Evolutionary conservation across 2,888 invertebrate genomes (phyloP).

Genomic region (Pristionchus mayeri): DNA sequence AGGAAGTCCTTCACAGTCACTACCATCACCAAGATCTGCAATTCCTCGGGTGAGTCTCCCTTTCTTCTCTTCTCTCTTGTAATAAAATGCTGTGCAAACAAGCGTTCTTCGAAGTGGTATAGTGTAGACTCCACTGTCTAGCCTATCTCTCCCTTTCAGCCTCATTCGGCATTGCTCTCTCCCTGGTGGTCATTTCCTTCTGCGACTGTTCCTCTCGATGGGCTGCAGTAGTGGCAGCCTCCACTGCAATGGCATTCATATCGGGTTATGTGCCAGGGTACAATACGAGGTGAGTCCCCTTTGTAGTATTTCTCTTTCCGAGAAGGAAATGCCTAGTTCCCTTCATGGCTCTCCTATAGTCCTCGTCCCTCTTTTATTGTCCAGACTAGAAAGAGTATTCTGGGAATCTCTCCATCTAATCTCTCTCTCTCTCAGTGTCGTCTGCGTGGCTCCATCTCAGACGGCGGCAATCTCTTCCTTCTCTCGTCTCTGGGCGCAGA

Average conservation of each 20-base stretch:
- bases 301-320: not conserved
- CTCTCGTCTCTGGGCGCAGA: constrained; percentile 71
- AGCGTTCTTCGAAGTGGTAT: not conserved
- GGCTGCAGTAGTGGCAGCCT: constrained; percentile 68
- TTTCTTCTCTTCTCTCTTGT: not conserved
- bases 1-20: constrained; percentile 58
- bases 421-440: constrained; percentile 61
- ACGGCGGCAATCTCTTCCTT: constrained; percentile 75
- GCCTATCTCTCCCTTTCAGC: constrained; percentile 61
- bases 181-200: constrained; percentile 69
- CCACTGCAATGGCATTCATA: constrained; percentile 70
- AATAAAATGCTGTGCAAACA: not conserved
- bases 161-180: constrained; percentile 71
- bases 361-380: too few species aligned
- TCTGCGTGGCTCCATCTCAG: constrained; percentile 73
- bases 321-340: too few species aligned
- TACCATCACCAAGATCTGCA: constrained; percentile 69
- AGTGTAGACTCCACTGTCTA: too few species aligned
- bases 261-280: constrained; percentile 76
- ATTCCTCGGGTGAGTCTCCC: constrained; percentile 65
- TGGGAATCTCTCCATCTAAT: not conserved
- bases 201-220: constrained; percentile 67
- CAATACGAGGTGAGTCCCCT: constrained; percentile 65
- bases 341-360: not conserved
- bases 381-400: constrained; percentile 37